These are phyloP conservation scores for Calameuta idolon DNA, from an alignment of 2,888 invertebrate genomes.

Conservation along the genomic window DNA sequence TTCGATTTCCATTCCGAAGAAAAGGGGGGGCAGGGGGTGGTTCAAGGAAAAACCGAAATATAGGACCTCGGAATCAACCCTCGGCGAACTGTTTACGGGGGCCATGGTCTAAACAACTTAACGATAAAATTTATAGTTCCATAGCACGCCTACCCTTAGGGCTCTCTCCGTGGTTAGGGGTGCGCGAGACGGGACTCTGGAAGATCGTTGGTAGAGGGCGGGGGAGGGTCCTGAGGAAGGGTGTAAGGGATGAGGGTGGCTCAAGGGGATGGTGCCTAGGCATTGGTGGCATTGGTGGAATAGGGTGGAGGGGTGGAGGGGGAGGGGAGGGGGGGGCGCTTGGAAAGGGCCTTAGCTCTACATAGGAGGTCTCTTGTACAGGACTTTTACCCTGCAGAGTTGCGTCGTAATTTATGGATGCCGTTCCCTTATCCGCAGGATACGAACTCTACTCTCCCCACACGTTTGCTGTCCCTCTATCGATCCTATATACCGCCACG, in stretches of 20 bases:
- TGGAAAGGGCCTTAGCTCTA: slow-evolving; percentile 43
- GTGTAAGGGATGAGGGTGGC: slow-evolving; percentile 22
- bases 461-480: slow-evolving; percentile 66
- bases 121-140: slow-evolving; percentile 67
- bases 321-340: slow-evolving; percentile 2
- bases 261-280: slow-evolving; percentile 2
- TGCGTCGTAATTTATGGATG: slow-evolving; percentile 67
- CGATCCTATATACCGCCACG: slow-evolving; percentile 61
- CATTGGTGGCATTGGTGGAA: slow-evolving; percentile 2
- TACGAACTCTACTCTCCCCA: slow-evolving; percentile 62
- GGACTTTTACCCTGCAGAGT: slow-evolving; percentile 66
- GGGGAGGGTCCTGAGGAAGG: slow-evolving; percentile 25
- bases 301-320: slow-evolving; percentile 9
- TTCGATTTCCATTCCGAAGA: slow-evolving; percentile 33
- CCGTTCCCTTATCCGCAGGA: slow-evolving; percentile 67
- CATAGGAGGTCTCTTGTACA: slow-evolving; percentile 62
- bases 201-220: slow-evolving; percentile 1
- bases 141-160: slow-evolving; percentile 59
- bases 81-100: slow-evolving; percentile 55
- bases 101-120: slow-evolving; percentile 66
- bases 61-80: slow-evolving; percentile 55
- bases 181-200: slow-evolving; percentile 2
- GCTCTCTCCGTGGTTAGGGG: slow-evolving; percentile 17
- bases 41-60: slow-evolving; percentile 19
- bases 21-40: slow-evolving; percentile 13